These are phyloP conservation scores for Vidua macroura DNA, from an alignment of 2,113 vertebrate genomes.

Conservation along the genomic window DNA sequence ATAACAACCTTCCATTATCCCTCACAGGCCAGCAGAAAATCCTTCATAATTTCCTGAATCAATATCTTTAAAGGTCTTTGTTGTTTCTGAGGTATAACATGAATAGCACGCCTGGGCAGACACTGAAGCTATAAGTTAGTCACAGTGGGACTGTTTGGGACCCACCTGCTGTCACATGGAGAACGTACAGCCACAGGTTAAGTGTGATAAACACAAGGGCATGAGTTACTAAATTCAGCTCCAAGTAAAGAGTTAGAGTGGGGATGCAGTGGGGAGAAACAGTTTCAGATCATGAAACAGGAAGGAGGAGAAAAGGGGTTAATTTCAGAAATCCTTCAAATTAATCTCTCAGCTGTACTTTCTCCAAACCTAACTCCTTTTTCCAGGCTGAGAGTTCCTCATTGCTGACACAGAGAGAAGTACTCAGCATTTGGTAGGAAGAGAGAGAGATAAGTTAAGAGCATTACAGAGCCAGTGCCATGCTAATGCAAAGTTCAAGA, in stretches of 20 bases:
- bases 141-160: background rate
- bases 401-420: background rate
- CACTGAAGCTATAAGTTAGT: background rate
- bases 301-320: background rate
- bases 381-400: background rate
- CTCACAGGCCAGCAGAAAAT: background rate
- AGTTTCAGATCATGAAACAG: background rate
- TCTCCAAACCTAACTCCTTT: background rate
- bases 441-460: background rate
- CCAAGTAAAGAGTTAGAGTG: background rate
- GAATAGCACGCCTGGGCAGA: background rate
- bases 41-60: background rate
- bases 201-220: background rate
- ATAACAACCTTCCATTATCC: background rate
- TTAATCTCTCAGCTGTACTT: background rate
- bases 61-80: background rate
- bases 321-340: constrained; percentile 9
- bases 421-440: background rate
- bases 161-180: background rate
- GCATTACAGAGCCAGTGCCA: background rate
- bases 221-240: background rate
- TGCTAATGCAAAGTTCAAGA: constrained; percentile 8
- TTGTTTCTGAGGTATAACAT: background rate
- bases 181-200: background rate
- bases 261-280: background rate